Percentiles rank a stretch among this genome's conserved stretches.
Conservation (phyloP, 2,797 vertebrate genomes). For the Petrocephalus sullivani region DNA sequence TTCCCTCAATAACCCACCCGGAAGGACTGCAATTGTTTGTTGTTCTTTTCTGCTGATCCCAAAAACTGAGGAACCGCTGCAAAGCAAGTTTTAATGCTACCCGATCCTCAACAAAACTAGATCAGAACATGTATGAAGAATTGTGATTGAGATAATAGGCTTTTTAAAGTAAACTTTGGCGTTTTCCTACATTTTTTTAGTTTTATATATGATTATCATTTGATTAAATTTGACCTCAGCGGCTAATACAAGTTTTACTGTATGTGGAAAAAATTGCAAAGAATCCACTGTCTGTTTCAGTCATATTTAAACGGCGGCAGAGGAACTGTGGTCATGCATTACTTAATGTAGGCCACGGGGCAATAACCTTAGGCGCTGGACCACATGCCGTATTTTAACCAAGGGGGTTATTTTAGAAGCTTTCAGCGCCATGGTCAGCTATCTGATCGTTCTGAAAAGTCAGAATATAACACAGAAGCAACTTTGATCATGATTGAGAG, state of each 20-base stretch:
- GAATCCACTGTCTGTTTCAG: not conserved
- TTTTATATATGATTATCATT: not conserved
- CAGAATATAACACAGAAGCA: not conserved
- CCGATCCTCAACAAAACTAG: not conserved
- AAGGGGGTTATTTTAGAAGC: not conserved
- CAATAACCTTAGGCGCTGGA: not conserved
- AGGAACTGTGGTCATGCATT: not conserved
- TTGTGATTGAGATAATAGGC: too few species aligned
- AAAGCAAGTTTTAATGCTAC: not conserved
- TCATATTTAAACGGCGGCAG: not conserved
- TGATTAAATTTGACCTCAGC: not conserved
- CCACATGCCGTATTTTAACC: not conserved
- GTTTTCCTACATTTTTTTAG: not conserved
- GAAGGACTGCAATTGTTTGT: not conserved
- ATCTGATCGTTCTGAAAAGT: not conserved
- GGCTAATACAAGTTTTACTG: not conserved
- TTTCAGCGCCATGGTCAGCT: not conserved
- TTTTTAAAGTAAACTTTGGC: not conserved
- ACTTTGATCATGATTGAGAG: not conserved
- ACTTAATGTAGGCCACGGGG: not conserved
- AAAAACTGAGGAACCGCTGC: not conserved
- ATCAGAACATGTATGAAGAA: not conserved
- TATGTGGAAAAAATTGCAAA: not conserved
- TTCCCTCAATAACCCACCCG: not conserved
- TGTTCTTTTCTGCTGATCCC: not conserved